Evolutionary conservation across 1,140 invertebrate species (phyloP).

Genomic region (Vanessa tameamea): DNA sequence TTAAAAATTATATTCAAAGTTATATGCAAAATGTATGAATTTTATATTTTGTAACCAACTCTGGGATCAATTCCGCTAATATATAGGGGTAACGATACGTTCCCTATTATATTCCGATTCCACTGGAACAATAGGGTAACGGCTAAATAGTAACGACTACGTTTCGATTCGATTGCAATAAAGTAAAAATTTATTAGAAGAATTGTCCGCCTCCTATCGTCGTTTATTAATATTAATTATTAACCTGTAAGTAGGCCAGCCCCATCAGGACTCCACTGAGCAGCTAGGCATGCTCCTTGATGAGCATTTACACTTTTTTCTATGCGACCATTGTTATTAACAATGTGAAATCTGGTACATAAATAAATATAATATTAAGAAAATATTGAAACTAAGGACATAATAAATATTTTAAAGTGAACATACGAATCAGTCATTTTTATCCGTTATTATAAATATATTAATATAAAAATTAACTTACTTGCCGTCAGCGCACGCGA

Average conservation of each 20-base stretch:
- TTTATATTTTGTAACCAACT: too few relatives aligned
- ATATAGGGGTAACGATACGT: too few relatives aligned
- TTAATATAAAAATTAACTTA: conserved; percentile 46
- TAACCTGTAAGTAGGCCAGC: conserved; percentile 92
- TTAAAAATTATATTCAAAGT: too few relatives aligned
- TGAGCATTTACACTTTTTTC: conserved; percentile 97
- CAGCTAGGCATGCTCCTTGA: conserved; percentile 92
- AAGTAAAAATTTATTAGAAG: neutral
- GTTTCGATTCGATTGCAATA: too few relatives aligned
- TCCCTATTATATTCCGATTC: too few relatives aligned
- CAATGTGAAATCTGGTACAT: conserved; percentile 88
- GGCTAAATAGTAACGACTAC: too few relatives aligned
- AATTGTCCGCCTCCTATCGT: neutral
- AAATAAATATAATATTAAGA: neutral
- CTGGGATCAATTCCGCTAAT: too few relatives aligned
- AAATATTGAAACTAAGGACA: neutral
- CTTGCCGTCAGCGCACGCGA: conserved; percentile 94
- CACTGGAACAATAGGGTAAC: too few relatives aligned
- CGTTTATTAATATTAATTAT: neutral
- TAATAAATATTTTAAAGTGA: neutral
- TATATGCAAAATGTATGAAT: too few relatives aligned
- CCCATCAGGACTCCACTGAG: conserved; percentile 96
- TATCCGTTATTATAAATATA: too few relatives aligned
- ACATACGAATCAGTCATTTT: too few relatives aligned
- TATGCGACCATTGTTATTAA: conserved; percentile 93